Evolutionary conservation across 2,113 vertebrate species (phyloP).

Genomic region (Erythrolamprus reginae): DNA sequence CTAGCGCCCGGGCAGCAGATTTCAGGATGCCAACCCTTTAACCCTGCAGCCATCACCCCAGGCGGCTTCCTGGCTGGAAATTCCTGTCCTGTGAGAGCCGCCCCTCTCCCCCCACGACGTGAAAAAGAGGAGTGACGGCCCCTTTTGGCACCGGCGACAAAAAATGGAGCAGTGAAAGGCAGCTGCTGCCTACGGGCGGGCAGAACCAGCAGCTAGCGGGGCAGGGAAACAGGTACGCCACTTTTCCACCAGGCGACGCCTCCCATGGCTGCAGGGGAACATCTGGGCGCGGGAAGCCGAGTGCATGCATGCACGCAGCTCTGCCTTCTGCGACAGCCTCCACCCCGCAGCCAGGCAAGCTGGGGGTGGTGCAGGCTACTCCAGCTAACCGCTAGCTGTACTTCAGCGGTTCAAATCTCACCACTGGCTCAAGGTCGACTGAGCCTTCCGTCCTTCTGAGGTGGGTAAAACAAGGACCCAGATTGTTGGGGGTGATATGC

Average conservation of each 20-base stretch:
- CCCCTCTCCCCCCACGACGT: rapidly evolving
- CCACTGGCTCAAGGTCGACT: too few relatives aligned
- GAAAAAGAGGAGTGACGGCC: background rate
- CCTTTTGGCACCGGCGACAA: background rate
- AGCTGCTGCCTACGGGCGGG: rapidly evolving
- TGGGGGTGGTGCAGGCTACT: too few relatives aligned
- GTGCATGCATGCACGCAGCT: conserved; percentile 2
- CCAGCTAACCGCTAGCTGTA: too few relatives aligned
- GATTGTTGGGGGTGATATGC: too few relatives aligned
- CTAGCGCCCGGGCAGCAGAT: background rate
- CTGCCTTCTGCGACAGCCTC: background rate
- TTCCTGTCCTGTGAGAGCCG: background rate
- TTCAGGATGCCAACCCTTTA: background rate
- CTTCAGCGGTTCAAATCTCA: too few relatives aligned
- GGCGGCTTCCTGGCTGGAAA: background rate
- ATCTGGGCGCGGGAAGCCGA: background rate
- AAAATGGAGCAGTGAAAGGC: background rate
- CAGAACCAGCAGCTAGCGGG: too few relatives aligned
- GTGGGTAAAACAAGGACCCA: too few relatives aligned
- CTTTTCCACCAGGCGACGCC: background rate
- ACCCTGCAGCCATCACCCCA: background rate
- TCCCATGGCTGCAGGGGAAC: background rate
- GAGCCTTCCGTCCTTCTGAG: too few relatives aligned
- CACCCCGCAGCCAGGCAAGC: conserved; percentile 27
- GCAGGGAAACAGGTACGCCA: background rate